Percentiles rank a stretch among this genome's conserved stretches.
These are phyloP conservation scores for Nylanderia fulva DNA, from an alignment of 1,140 invertebrate genomes.

Conservation along the genomic window DNA sequence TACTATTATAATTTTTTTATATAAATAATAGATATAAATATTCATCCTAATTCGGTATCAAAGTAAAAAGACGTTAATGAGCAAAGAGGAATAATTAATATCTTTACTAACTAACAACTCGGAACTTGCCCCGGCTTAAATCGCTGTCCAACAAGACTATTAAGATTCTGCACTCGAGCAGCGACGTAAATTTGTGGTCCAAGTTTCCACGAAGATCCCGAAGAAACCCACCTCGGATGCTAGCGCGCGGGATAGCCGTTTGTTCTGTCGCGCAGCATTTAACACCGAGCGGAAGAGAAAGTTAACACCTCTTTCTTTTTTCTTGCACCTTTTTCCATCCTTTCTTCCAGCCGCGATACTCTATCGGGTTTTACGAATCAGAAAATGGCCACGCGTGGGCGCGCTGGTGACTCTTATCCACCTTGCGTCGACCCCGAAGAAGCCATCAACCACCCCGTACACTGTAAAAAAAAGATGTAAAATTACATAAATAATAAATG, in stretches of 20 bases:
- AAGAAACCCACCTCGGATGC: not conserved
- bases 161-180: constrained; percentile 8
- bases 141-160: not conserved
- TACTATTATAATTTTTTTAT: too few species aligned
- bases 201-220: constrained; percentile 24
- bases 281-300: constrained; percentile 75
- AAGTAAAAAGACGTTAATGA: not conserved
- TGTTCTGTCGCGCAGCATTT: constrained; percentile 69
- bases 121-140: not conserved
- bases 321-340: not conserved
- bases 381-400: constrained; percentile 12
- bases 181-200: constrained; percentile 27
- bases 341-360: constrained; percentile 40
- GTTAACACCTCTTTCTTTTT: constrained; percentile 47
- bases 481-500: too few species aligned
- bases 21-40: not conserved
- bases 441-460: constrained; percentile 41
- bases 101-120: not conserved
- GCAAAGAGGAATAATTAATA: not conserved
- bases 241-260: constrained; percentile 50
- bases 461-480: too few species aligned
- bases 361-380: constrained; percentile 57
- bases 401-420: constrained; percentile 48
- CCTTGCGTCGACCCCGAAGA: constrained; percentile 58
- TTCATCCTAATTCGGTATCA: not conserved